Evolutionary conservation across 2,888 invertebrate species (phyloP), one percentile per base, ranked within the genome.

Genomic region (Nebria brevicollis): DNA sequence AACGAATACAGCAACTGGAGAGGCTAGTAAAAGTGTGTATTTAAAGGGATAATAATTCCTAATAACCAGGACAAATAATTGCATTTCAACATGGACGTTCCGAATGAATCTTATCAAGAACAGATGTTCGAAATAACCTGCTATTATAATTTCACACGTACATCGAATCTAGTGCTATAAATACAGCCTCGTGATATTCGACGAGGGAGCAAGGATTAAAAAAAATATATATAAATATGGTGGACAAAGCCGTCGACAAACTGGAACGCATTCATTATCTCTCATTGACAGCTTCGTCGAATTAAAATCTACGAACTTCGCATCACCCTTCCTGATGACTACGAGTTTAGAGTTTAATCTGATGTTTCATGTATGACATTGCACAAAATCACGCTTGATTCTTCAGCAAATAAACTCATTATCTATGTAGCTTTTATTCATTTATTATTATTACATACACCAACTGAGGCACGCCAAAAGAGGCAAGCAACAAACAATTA

Each of bases 311-410:
- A 81, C 73, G 73, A 74, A 72, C 41, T 66, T 11, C 66, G 66
- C 68, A 25, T 68, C 68, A 68, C 68, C 26, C 70, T 34, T 70
- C 26, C 11, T 26, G 25, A 25, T 15, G 5, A 70, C 70, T 26
- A 20, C 75, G 70, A 70, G 81, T 78, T 34, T 13, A 34, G 13
- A 54, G 25, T 34, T 25, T 77, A 77, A 77, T 66, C 66, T 42
- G 77, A 66, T 77, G 66, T 42, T 83, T 34, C 75, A 54, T 54
- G 66, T 84, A 84, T 85, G 85, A 85, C 85, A 85, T 83, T 84
- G 85, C 84, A 85, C 84, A 85, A 85, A 85, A 85, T 85, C 85
- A 85, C 83, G 83, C 85, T 85, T 85, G 84, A 85, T 85, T 85
- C 85, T 85, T 84, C 81, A 82, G 70, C 76, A 82, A 70, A 83